Percentiles rank a stretch among this genome's conserved stretches.
Evolutionary conservation across 2,797 vertebrate species (phyloP).

Genomic region (Epinephelus awoara): DNA sequence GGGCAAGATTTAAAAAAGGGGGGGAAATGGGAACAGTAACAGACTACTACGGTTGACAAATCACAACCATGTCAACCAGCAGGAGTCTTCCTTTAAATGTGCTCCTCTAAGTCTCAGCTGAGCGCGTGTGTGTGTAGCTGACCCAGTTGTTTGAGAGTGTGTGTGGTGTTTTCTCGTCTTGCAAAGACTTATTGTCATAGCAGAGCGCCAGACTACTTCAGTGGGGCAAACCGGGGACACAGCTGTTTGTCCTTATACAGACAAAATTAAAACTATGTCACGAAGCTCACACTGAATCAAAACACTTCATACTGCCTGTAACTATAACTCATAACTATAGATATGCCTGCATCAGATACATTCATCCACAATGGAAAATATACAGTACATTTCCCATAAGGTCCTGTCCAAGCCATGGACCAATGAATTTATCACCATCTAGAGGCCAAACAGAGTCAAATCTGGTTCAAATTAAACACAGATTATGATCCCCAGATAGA

Average conservation of each 20-base stretch:
- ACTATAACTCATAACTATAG: too few species aligned
- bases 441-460: slow-evolving; percentile 6
- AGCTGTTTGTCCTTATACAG: slow-evolving; percentile 43
- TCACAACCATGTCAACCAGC: background rate
- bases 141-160: slow-evolving; percentile 34
- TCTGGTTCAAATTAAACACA: slow-evolving; percentile 12
- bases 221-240: slow-evolving; percentile 3
- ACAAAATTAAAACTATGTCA: background rate
- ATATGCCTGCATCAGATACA: background rate
- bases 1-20: background rate
- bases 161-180: slow-evolving; percentile 26
- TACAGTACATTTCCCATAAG: background rate
- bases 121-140: slow-evolving; percentile 10
- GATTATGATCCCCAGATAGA: background rate
- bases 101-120: background rate
- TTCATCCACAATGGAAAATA: background rate
- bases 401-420: background rate
- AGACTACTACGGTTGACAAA: slow-evolving; percentile 12
- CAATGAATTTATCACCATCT: slow-evolving; percentile 20
- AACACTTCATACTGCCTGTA: background rate
- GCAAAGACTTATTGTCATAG: slow-evolving; percentile 47
- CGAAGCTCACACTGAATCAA: background rate
- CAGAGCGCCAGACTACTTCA: slow-evolving; percentile 17
- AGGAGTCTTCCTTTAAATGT: background rate
- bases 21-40: background rate